These are phyloP conservation scores for Nothura maculosa DNA, from an alignment of 2,797 vertebrate genomes.

Conservation along the genomic window DNA sequence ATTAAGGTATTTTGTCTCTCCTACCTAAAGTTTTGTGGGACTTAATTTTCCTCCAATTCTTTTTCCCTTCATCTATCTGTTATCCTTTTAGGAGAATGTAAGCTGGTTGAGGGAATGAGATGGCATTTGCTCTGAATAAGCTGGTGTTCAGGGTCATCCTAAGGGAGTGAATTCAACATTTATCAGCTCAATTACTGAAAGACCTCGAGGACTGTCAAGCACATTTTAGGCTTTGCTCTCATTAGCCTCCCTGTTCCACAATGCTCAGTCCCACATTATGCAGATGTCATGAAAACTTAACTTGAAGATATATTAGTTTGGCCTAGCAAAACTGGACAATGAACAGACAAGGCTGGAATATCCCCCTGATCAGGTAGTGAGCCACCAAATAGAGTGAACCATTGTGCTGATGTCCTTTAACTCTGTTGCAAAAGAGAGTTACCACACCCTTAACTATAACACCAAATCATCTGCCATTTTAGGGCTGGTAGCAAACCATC, in stretches of 20 bases:
- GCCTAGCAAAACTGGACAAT: not conserved
- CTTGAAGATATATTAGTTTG: not conserved
- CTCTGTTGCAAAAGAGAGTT: not conserved
- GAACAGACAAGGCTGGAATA: not conserved
- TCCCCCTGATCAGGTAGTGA: not conserved
- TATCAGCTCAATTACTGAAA: not conserved
- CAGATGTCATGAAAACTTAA: not conserved
- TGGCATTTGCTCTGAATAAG: not conserved
- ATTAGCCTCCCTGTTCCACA: not conserved
- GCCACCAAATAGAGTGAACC: not conserved
- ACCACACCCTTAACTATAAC: not conserved
- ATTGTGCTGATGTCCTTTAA: not conserved
- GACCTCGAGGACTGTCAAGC: not conserved
- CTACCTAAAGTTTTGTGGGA: not conserved
- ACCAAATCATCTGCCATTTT: not conserved
- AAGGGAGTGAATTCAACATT: not conserved
- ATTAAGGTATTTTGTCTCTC: not conserved
- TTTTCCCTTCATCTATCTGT: not conserved
- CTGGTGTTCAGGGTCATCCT: not conserved
- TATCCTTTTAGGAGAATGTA: not conserved
- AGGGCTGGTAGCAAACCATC: fast-evolving
- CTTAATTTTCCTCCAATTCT: not conserved
- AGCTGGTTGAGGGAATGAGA: not conserved
- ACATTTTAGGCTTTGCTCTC: not conserved
- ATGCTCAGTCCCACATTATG: not conserved